A percentile compares a stretch with the other conserved stretches of the same genome.
phyloP scores from a whole-genome alignment of 2,797 vertebrate genomes.

The Delichon dasypus region DNA sequence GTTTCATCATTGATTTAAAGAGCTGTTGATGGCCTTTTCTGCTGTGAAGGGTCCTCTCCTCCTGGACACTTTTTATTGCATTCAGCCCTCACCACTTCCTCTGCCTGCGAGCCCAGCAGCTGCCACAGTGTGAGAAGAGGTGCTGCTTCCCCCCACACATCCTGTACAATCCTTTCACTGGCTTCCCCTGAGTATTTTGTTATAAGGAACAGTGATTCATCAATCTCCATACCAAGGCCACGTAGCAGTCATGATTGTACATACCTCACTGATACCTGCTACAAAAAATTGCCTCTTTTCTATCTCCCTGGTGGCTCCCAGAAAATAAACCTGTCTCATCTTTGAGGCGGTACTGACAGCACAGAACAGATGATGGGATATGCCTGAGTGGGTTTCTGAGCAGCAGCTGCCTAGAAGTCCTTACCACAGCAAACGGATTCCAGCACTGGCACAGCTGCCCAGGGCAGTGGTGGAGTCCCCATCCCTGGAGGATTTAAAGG shows the following conservation, averaged over 20 bases:
- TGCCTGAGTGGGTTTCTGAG: background rate
- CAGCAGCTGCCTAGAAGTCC: background rate
- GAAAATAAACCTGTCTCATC: constrained; percentile 20
- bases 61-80: background rate
- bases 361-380: background rate
- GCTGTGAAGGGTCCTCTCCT: background rate
- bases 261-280: background rate
- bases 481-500: background rate
- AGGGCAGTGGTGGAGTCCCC: background rate
- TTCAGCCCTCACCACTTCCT: background rate
- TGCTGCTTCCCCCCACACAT: background rate
- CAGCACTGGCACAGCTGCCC: background rate
- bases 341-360: background rate
- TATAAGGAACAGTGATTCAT: background rate
- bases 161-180: background rate
- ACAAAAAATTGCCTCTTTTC: background rate
- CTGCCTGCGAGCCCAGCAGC: background rate
- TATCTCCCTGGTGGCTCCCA: background rate
- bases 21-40: background rate
- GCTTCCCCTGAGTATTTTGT: background rate
- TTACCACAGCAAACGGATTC: background rate
- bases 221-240: background rate
- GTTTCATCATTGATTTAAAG: background rate
- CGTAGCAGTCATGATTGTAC: accelerated
- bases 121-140: accelerated